A percentile compares a stretch with the other conserved stretches of the same genome.
These are phyloP conservation scores for Apamea epomidion DNA, from an alignment of 2,888 invertebrate species.

Conservation along the genomic window DNA sequence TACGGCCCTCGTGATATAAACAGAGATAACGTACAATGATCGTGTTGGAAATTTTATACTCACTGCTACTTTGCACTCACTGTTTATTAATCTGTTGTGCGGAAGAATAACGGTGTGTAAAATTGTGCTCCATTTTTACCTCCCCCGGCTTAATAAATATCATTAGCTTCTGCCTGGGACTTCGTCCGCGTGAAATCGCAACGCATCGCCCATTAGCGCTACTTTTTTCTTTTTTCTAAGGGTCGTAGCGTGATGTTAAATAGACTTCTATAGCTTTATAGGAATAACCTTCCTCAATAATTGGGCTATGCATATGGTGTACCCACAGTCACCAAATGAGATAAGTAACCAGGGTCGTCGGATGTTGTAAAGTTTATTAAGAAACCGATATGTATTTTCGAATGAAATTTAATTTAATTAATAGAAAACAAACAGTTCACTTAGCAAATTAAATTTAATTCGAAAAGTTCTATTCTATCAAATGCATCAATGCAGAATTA, in stretches of 20 bases:
- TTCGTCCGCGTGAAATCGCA: background rate
- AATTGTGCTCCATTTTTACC: background rate
- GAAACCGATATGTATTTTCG: too few species aligned
- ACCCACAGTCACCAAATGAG: too few species aligned
- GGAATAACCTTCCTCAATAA: background rate
- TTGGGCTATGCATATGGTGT: background rate
- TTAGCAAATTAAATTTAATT: too few species aligned
- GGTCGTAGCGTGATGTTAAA: background rate
- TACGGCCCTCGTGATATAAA: background rate
- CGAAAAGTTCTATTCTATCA: too few species aligned
- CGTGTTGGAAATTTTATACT: background rate
- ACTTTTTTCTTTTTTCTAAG: background rate
- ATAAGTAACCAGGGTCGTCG: too few species aligned
- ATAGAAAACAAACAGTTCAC: too few species aligned
- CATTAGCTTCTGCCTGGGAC: background rate
- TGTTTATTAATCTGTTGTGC: background rate
- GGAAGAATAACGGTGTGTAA: background rate
- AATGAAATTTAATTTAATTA: too few species aligned
- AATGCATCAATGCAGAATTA: background rate
- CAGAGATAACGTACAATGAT: constrained; percentile 1
- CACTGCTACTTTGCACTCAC: too few species aligned
- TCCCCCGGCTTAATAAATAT: background rate
- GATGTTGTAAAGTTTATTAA: too few species aligned
- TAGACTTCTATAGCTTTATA: background rate
- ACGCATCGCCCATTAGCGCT: background rate